Conservation (phyloP, 2,113 vertebrate species). For the Tympanuchus pallidicinctus region DNA sequence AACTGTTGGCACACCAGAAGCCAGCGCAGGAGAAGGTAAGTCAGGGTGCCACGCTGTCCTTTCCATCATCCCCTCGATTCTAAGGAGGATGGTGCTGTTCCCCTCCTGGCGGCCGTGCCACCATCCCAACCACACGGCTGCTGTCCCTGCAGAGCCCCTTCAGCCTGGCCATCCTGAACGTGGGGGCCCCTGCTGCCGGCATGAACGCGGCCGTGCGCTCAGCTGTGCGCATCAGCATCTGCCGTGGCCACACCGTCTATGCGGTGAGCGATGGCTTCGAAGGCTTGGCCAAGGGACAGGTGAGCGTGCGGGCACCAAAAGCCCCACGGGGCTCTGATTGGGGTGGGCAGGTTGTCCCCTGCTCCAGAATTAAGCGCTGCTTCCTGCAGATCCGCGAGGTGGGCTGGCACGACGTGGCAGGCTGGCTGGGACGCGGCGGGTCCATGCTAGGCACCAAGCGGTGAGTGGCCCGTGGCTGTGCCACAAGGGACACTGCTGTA, state of each 20-base stretch:
- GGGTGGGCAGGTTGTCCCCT: rapidly evolving
- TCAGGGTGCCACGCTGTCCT: no score
- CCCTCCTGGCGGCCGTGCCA: not conserved
- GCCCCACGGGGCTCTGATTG: not conserved
- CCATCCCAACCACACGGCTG: not conserved
- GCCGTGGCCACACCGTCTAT: slow-evolving; percentile 87
- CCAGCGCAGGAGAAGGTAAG: slow-evolving; percentile 80
- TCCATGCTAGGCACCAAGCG: slow-evolving; percentile 95
- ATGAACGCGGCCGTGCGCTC: slow-evolving; percentile 94
- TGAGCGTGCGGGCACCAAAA: slow-evolving; percentile 50
- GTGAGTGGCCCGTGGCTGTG: slow-evolving; percentile 71
- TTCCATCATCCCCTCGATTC: no score
- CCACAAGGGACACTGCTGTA: rapidly evolving
- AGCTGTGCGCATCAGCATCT: slow-evolving; percentile 84
- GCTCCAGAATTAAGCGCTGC: rapidly evolving
- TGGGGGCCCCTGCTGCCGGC: slow-evolving; percentile 91
- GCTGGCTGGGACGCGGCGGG: slow-evolving; percentile 94
- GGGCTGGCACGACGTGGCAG: slow-evolving; percentile 89
- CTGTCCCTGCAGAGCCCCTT: slow-evolving; percentile 76
- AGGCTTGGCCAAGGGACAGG: slow-evolving; percentile 88
- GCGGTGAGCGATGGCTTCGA: slow-evolving; percentile 89
- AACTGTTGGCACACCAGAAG: slow-evolving; percentile 88
- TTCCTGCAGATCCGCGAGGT: slow-evolving; percentile 84
- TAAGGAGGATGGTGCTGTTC: not conserved
- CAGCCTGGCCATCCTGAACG: slow-evolving; percentile 90